Conservation (phyloP, 2,113 vertebrate genomes). For the Myrmophylax atrothorax region DNA sequence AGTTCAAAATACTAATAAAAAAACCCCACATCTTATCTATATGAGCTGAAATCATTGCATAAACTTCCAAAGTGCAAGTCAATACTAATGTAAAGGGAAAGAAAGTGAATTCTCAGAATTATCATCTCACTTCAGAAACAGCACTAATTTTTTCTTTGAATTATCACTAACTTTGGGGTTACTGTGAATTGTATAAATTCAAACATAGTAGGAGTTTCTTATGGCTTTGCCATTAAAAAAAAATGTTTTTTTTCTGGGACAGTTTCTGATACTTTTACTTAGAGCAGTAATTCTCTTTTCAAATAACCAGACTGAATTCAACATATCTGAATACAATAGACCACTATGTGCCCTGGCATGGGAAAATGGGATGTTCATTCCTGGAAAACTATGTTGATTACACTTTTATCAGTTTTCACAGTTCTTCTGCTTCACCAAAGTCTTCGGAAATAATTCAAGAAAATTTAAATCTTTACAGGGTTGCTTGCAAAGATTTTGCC, state of each 20-base stretch:
- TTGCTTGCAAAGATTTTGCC: background rate
- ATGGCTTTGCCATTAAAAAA: background rate
- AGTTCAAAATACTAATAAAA: background rate
- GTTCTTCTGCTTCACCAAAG: background rate
- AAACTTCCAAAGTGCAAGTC: background rate
- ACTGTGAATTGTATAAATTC: background rate
- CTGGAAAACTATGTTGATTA: background rate
- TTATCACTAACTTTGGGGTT: background rate
- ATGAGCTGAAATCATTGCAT: background rate
- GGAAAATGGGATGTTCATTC: background rate
- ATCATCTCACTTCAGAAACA: background rate
- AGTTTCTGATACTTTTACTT: background rate
- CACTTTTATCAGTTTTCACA: background rate
- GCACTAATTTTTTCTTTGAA: background rate
- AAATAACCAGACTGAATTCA: background rate
- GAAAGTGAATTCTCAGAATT: background rate
- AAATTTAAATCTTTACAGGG: background rate
- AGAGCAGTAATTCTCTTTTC: background rate
- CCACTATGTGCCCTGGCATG: background rate
- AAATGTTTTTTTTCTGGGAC: background rate
- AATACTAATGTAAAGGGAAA: background rate
- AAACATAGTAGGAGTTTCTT: background rate
- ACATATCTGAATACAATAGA: background rate
- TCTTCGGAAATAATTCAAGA: background rate
- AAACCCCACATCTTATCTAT: background rate